Evolutionary conservation across 2,888 invertebrate genomes (phyloP).

Genomic region (Scaptomyza reducta): DNA sequence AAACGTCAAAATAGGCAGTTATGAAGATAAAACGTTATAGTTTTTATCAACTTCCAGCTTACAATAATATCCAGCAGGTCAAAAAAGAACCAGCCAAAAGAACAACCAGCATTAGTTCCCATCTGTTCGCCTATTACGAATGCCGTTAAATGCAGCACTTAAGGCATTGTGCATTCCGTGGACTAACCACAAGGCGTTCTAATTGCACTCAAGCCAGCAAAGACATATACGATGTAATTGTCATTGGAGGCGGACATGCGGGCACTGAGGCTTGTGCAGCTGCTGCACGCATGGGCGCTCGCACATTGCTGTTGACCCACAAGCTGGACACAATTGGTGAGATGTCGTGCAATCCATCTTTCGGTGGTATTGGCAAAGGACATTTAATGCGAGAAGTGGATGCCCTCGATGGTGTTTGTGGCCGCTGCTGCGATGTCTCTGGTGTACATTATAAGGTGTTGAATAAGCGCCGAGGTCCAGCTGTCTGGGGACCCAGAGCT

Average conservation of each 20-base stretch:
- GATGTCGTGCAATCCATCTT: conserved; percentile 97
- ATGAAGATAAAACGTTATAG: neutral
- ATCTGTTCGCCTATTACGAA: conserved; percentile 14
- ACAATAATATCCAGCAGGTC: neutral
- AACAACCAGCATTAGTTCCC: conserved; percentile 9
- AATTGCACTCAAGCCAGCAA: conserved; percentile 11
- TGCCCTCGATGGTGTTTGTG: conserved; percentile 94
- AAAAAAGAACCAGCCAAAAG: conserved; percentile 4
- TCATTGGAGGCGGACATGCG: conserved; percentile 96
- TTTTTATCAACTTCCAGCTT: neutral
- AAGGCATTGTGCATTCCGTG: conserved; percentile 31
- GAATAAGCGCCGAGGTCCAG: conserved; percentile 93
- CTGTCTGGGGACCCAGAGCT: conserved; percentile 94
- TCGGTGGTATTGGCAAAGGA: conserved; percentile 96
- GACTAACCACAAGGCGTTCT: conserved; percentile 14
- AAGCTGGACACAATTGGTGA: conserved; percentile 94
- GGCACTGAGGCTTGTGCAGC: conserved; percentile 94
- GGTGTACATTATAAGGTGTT: conserved; percentile 92
- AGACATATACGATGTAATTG: conserved; percentile 88
- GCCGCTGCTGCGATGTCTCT: conserved; percentile 91
- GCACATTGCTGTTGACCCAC: conserved; percentile 92
- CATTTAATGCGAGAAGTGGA: conserved; percentile 94
- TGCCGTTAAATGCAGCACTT: conserved; percentile 50
- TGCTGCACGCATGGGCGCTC: conserved; percentile 92
- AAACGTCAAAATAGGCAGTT: neutral